These are phyloP conservation scores for Clarias batrachus DNA, from an alignment of 2,113 vertebrate species.

Conservation along the genomic window DNA sequence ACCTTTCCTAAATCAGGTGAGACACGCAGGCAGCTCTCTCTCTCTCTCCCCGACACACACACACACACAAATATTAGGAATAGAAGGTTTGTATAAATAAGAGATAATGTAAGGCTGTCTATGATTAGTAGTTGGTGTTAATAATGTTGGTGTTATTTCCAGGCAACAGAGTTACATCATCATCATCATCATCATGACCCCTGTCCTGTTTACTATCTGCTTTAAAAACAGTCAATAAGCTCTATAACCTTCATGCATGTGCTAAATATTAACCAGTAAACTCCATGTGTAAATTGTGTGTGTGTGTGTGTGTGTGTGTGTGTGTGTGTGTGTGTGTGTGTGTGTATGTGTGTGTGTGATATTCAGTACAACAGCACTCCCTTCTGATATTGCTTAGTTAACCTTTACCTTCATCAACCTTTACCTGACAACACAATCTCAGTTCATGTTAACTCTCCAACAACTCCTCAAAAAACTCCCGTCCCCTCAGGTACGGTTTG, in stretches of 20 bases:
- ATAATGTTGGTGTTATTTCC: no score
- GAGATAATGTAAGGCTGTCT: neutral
- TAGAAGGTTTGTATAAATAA: neutral
- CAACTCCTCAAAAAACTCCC: no score
- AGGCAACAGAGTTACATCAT: neutral
- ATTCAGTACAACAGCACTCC: no score
- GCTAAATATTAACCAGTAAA: neutral
- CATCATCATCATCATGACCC: no score
- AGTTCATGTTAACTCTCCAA: no score
- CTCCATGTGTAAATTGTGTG: neutral
- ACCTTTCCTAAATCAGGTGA: slow-evolving; percentile 70
- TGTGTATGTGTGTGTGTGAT: neutral
- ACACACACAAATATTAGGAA: no score
- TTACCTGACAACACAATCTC: no score
- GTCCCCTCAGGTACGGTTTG: slow-evolving; percentile 56
- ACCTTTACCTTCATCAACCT: no score
- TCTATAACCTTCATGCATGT: neutral
- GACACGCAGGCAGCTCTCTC: neutral
- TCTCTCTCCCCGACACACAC: neutral
- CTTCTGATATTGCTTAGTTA: no score
- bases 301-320: no score
- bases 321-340: neutral
- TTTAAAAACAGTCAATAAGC: neutral
- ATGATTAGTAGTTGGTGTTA: no score
- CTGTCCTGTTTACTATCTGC: neutral